These are phyloP conservation scores for Copidosoma aretas DNA, from an alignment of 2,888 invertebrate species.

Conservation along the genomic window DNA sequence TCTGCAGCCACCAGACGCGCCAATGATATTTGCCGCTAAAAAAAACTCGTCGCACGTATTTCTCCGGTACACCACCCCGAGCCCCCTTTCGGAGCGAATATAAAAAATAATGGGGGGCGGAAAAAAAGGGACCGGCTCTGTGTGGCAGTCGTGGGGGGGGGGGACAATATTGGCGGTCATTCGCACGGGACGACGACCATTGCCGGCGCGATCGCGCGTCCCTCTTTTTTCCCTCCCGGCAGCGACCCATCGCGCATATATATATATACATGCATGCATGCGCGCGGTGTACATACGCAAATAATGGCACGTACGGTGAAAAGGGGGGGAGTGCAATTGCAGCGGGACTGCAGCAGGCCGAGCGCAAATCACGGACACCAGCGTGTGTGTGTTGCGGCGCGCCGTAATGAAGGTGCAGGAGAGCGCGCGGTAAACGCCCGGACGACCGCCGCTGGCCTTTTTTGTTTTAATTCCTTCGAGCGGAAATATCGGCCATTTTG, in stretches of 20 bases:
- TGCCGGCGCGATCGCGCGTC: not conserved
- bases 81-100: not conserved
- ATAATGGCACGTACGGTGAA: not conserved
- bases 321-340: conserved; percentile 21
- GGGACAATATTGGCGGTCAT: conserved; percentile 33
- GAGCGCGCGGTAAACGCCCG: not conserved
- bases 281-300: not conserved
- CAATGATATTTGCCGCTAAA: conserved; percentile 12
- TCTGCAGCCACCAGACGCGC: not conserved
- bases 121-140: not conserved
- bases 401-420: not conserved
- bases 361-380: conserved; percentile 59
- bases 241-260: not conserved
- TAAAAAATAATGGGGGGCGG: not conserved
- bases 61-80: not conserved
- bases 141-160: not conserved
- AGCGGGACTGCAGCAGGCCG: not conserved
- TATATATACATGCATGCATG: conserved; percentile 33
- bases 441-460: conserved; percentile 49
- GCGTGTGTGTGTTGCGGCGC: too few species aligned
- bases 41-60: conserved; percentile 10
- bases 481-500: conserved; percentile 62
- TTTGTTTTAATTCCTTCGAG: conserved; percentile 63
- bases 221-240: conserved; percentile 7
- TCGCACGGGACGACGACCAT: conserved; percentile 31